phyloP scores from a whole-genome alignment of 2,888 invertebrate species.

The Apomyelois bistriatella region DNA sequence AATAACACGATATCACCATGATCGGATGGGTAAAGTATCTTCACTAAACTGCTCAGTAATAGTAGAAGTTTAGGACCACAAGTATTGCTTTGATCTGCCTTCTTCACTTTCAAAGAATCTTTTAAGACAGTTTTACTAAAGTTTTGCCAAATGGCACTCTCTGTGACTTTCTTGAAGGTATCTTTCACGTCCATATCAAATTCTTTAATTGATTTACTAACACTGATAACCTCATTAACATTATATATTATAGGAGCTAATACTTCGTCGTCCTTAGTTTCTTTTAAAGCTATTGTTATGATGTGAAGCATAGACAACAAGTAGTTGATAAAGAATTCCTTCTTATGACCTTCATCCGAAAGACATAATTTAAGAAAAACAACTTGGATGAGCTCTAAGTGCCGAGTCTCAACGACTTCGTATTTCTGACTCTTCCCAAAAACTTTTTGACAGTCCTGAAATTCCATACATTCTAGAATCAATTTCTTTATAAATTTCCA shows the following conservation, averaged over 20 bases:
- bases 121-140: conserved; percentile 84
- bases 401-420: conserved; percentile 80
- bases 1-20: conserved; percentile 74
- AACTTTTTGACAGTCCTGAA: conserved; percentile 76
- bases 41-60: conserved; percentile 76
- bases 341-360: conserved; percentile 45
- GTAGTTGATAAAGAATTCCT: conserved; percentile 71
- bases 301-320: conserved; percentile 78
- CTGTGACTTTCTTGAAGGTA: conserved; percentile 58
- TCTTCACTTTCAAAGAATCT: conserved; percentile 78
- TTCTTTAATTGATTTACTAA: conserved; percentile 46
- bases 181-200: conserved; percentile 39
- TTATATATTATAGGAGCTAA: conserved; percentile 43
- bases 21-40: conserved; percentile 74
- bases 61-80: conserved; percentile 74
- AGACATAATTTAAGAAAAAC: conserved; percentile 75
- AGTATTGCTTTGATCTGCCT: conserved; percentile 46
- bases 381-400: conserved; percentile 75
- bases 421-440: conserved; percentile 82
- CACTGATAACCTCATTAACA: conserved; percentile 50
- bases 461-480: conserved; percentile 80
- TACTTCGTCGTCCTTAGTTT: conserved; percentile 39
- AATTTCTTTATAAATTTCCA: conserved; percentile 79
- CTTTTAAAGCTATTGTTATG: conserved; percentile 69
- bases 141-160: conserved; percentile 77